Evolutionary conservation across 2,888 invertebrate species (phyloP).

Genomic region (Drosophila parthenogenetica): DNA sequence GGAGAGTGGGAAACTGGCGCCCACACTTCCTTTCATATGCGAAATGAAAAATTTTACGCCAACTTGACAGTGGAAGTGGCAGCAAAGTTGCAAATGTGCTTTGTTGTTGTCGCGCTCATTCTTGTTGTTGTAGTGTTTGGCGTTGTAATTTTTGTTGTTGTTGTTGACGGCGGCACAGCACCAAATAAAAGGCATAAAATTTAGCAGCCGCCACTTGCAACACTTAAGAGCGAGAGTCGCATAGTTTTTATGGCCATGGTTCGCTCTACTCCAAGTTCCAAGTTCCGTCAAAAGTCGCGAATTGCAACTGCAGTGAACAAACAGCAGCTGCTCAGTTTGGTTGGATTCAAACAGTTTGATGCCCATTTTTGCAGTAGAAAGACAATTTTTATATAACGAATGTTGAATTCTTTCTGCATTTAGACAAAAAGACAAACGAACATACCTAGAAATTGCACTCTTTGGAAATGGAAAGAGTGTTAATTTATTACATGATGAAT

Average conservation of each 20-base stretch:
- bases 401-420: too few relatives aligned
- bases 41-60: constrained; percentile 79
- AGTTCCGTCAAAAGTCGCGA: constrained; percentile 8
- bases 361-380: constrained; percentile 38
- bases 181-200: constrained; percentile 73
- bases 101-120: constrained; percentile 51
- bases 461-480: too few relatives aligned
- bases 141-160: constrained; percentile 35
- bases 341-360: constrained; percentile 34
- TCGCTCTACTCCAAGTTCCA: constrained; percentile 29
- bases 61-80: constrained; percentile 78
- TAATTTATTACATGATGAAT: too few relatives aligned
- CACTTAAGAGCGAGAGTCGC: constrained; percentile 49
- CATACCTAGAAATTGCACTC: too few relatives aligned
- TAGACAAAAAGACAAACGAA: too few relatives aligned
- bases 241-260: constrained; percentile 71
- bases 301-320: constrained; percentile 25
- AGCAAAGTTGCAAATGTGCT: constrained; percentile 75
- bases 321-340: constrained; percentile 51
- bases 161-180: constrained; percentile 52
- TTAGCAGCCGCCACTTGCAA: constrained; percentile 65
- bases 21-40: constrained; percentile 80
- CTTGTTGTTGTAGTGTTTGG: constrained; percentile 16
- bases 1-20: constrained; percentile 53
- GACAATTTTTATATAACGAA: constrained; percentile 56